Percentiles rank a stretch among this genome's conserved stretches.
phyloP scores from a whole-genome alignment of 2,888 invertebrate genomes.

The Kryphioiulus occultus region DNA sequence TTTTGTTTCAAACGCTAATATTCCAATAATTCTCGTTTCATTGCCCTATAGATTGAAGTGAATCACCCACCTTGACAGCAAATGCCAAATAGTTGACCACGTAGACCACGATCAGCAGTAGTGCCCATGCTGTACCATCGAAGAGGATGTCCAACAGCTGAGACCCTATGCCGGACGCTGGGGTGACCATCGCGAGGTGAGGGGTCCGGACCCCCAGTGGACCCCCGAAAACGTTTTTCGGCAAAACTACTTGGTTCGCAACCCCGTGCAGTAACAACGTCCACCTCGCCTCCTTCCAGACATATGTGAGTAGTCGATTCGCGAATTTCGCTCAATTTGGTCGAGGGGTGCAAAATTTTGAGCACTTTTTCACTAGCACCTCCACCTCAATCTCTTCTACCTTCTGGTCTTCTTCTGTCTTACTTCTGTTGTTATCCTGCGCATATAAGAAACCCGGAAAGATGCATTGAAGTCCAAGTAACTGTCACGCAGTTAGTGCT shows the following conservation, averaged over 20 bases:
- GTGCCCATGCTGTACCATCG: neutral
- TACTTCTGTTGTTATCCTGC: neutral
- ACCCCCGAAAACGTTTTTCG: neutral
- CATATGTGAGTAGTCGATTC: neutral
- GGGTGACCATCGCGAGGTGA: neutral
- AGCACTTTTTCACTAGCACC: neutral
- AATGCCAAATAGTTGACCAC: neutral
- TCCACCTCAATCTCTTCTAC: neutral
- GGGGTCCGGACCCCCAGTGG: neutral
- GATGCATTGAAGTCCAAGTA: neutral
- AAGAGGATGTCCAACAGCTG: neutral
- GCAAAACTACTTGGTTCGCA: neutral
- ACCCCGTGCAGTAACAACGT: neutral
- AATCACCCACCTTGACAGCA: neutral
- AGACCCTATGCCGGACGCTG: neutral
- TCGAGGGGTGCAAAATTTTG: neutral
- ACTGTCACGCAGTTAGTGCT: too few species aligned
- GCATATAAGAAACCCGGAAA: constrained; percentile 8
- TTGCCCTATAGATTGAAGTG: too few species aligned
- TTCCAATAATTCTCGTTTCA: too few species aligned
- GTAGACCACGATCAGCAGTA: neutral
- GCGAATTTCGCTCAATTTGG: neutral
- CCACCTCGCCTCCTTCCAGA: neutral
- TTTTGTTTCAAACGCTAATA: too few species aligned
- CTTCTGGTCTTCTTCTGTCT: neutral